Percentiles rank a stretch among this genome's conserved stretches.
These are phyloP conservation scores for Tenthredo notha DNA, from an alignment of 2,888 invertebrate species.

Conservation along the genomic window DNA sequence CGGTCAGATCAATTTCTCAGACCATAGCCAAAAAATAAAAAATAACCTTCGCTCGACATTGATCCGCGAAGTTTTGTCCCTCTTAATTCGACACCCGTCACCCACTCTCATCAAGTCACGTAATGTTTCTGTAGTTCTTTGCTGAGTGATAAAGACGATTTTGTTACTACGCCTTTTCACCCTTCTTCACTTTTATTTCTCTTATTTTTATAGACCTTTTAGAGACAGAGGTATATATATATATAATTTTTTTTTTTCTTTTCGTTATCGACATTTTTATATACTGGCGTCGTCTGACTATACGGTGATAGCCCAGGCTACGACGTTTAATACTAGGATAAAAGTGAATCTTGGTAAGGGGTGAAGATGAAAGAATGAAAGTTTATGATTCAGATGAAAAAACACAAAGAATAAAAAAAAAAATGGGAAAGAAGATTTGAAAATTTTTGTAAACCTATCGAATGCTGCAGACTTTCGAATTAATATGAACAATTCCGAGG, in stretches of 20 bases:
- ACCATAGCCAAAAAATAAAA: neutral
- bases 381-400: neutral
- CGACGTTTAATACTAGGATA: neutral
- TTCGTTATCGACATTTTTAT: neutral
- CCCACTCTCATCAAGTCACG: neutral
- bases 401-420: neutral
- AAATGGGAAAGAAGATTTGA: neutral
- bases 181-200: neutral
- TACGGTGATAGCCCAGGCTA: neutral
- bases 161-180: neutral
- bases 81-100: neutral
- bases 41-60: neutral
- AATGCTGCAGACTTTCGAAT: neutral
- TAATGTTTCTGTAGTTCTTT: neutral
- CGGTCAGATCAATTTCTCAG: neutral
- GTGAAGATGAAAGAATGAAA: neutral
- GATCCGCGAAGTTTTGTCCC: neutral
- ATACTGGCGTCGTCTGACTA: neutral
- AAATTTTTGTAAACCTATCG: neutral
- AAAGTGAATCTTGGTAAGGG: constrained; percentile 1
- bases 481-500: neutral
- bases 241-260: neutral
- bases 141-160: constrained; percentile 13
- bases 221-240: neutral
- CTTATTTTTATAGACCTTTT: neutral